Evolutionary conservation across 2,888 invertebrate species (phyloP).

Genomic region (Drosophila mercatorum): DNA sequence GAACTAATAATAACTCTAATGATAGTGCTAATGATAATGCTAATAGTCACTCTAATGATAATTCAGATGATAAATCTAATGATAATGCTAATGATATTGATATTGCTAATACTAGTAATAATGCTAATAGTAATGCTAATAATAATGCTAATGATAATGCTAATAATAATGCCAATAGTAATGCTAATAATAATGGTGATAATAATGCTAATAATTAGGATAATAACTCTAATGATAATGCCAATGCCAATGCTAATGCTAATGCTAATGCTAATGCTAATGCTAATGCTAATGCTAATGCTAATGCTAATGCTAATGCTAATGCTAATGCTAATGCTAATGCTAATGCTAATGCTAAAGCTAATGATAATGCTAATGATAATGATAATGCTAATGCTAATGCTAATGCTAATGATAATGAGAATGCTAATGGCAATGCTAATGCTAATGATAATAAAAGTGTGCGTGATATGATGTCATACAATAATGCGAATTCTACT

Average conservation of each 20-base stretch:
- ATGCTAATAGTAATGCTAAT: background rate
- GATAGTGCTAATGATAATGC: background rate
- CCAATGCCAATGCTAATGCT: background rate
- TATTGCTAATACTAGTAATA: background rate
- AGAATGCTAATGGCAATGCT: background rate
- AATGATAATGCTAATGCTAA: background rate
- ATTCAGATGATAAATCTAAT: background rate
- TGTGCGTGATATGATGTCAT: background rate
- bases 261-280: background rate
- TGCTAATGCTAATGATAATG: background rate
- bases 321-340: constrained; percentile 1
- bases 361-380: background rate
- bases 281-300: background rate
- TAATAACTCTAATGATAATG: background rate
- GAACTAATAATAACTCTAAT: no score
- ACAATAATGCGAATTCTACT: background rate
- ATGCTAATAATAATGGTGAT: background rate
- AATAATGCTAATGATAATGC: background rate
- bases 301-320: background rate
- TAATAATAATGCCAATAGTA: background rate
- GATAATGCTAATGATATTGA: background rate
- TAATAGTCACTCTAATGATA: no score
- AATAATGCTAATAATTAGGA: background rate
- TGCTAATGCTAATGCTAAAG: background rate
- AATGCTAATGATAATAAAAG: background rate